phyloP scores from a whole-genome alignment of 1,140 invertebrate species.

The Drosophila leontia region DNA sequence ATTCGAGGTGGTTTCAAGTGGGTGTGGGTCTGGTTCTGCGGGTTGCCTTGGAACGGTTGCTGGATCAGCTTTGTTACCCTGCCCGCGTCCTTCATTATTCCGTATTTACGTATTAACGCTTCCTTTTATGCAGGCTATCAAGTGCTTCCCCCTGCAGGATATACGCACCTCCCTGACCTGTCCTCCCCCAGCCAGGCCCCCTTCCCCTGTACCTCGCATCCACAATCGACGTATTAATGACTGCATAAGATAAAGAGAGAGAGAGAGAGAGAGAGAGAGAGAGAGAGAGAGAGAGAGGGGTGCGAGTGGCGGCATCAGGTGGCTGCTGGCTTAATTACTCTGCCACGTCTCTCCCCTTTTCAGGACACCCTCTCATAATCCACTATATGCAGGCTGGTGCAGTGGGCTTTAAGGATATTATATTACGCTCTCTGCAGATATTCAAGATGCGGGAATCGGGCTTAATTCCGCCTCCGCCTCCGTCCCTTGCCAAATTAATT shows the following conservation, averaged over 20 bases:
- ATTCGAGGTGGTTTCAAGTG: slow-evolving; percentile 35
- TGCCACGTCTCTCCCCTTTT: background rate
- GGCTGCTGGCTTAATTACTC: slow-evolving; percentile 60
- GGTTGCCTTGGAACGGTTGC: background rate
- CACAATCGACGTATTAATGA: slow-evolving; percentile 41
- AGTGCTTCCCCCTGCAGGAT: slow-evolving; percentile 32
- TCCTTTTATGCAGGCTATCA: slow-evolving; percentile 59
- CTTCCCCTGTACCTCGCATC: background rate
- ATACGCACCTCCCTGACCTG: slow-evolving; percentile 16
- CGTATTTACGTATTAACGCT: slow-evolving; percentile 71
- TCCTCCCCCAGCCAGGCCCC: background rate
- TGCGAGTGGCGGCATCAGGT: slow-evolving; percentile 33
- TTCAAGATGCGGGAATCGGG: slow-evolving; percentile 11
- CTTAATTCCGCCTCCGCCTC: slow-evolving; percentile 6
- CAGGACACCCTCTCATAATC: slow-evolving; percentile 17
- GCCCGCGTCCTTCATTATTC: slow-evolving; percentile 52
- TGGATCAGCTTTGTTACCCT: background rate
- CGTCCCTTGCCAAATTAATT: slow-evolving; percentile 57
- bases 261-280: background rate
- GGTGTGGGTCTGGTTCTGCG: background rate
- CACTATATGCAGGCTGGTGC: slow-evolving; percentile 29
- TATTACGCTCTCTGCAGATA: slow-evolving; percentile 30
- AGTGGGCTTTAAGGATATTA: slow-evolving; percentile 42
- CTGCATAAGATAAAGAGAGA: background rate
- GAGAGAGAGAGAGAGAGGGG: background rate